phyloP scores from a whole-genome alignment of 2,797 vertebrate genomes.

The Ctenochaetus hawaiiensis region DNA sequence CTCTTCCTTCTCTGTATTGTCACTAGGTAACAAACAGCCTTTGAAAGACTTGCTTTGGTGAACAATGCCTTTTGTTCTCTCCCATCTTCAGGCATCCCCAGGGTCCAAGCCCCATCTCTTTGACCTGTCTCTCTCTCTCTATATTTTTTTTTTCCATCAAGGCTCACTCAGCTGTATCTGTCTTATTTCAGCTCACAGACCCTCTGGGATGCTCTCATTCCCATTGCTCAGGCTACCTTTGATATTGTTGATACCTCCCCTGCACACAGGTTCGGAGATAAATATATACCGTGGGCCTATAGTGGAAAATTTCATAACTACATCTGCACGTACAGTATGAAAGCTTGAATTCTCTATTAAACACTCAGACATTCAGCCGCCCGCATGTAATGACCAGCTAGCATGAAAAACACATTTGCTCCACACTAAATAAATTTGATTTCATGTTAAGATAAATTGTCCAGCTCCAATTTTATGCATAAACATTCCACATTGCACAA shows the following conservation, averaged over 20 bases:
- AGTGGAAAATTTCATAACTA: constrained; percentile 33
- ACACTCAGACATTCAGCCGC: not conserved
- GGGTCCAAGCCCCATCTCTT: constrained; percentile 67
- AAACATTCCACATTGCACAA: constrained; percentile 27
- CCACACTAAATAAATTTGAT: constrained; percentile 41
- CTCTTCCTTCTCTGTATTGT: constrained; percentile 33
- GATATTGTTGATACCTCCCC: constrained; percentile 65
- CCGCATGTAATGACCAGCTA: constrained; percentile 13
- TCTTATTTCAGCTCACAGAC: constrained; percentile 70
- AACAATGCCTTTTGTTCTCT: constrained; percentile 55
- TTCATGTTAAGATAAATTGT: constrained; percentile 50
- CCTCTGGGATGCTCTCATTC: constrained; percentile 64
- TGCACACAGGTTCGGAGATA: constrained; percentile 50
- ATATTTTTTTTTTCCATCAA: constrained; percentile 62
- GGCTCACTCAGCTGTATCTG: constrained; percentile 73
- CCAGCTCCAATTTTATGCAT: constrained; percentile 34
- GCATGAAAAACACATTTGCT: constrained; percentile 25
- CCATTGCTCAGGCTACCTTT: constrained; percentile 52
- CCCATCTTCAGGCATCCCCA: constrained; percentile 56
- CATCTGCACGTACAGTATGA: constrained; percentile 16
- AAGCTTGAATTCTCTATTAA: constrained; percentile 28
- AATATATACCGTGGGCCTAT: constrained; percentile 35
- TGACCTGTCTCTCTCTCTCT: constrained; percentile 59
- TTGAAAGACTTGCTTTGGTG: constrained; percentile 48
- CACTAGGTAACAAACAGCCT: constrained; percentile 37